Percentiles rank a stretch among this genome's conserved stretches.
phyloP scores from a whole-genome alignment of 2,113 vertebrate genomes.

The Furnarius figulus region DNA sequence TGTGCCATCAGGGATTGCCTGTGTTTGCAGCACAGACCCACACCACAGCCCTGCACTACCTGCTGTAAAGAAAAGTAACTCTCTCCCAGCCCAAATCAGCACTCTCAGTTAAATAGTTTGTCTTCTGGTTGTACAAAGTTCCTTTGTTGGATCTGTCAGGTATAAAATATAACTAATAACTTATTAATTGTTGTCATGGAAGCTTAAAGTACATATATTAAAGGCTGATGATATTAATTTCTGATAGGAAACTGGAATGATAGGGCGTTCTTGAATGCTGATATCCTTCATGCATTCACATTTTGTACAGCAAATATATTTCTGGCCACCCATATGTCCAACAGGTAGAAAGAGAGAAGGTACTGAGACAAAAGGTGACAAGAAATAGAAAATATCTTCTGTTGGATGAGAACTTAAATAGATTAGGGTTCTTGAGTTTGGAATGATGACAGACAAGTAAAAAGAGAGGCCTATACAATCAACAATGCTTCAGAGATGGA shows the following conservation, averaged over 20 bases:
- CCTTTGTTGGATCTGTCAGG: not conserved
- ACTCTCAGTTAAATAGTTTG: not conserved
- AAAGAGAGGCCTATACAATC: not conserved
- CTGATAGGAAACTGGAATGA: not conserved
- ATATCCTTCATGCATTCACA: not conserved
- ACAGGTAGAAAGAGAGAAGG: not conserved
- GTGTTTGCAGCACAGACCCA: not conserved
- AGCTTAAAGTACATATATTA: not conserved
- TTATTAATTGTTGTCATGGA: not conserved
- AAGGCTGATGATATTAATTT: not conserved
- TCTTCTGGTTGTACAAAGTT: not conserved
- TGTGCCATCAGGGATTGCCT: not conserved
- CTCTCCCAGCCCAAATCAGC: not conserved
- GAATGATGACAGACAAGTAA: not conserved
- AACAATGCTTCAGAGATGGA: not conserved
- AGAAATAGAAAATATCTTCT: not conserved
- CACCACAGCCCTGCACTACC: not conserved
- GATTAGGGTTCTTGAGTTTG: not conserved
- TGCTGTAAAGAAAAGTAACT: not conserved
- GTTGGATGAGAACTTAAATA: not conserved
- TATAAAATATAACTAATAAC: not conserved
- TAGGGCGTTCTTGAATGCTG: not conserved
- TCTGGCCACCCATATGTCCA: not conserved
- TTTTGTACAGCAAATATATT: not conserved
- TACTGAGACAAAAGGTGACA: not conserved